These are phyloP conservation scores for Atherinosoma microstoma DNA, from an alignment of 2,797 vertebrate genomes.

Conservation along the genomic window DNA sequence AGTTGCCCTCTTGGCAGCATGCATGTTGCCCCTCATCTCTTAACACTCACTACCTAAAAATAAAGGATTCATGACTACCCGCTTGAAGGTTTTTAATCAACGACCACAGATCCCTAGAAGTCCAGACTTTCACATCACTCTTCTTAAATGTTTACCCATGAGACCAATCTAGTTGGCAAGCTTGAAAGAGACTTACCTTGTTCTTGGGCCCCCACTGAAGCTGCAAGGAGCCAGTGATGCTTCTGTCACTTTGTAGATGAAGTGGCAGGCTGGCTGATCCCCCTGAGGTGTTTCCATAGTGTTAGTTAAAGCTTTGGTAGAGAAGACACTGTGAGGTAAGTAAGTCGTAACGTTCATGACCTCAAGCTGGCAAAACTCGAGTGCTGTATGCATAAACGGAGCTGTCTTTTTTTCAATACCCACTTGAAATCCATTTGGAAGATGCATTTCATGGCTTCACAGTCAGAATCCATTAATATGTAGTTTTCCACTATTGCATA, in stretches of 20 bases:
- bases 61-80: constrained; percentile 15
- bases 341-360: constrained; percentile 25
- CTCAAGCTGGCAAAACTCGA: neutral
- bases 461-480: neutral
- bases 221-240: constrained; percentile 28
- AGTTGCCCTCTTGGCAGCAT: neutral
- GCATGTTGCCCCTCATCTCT: constrained; percentile 8
- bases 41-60: constrained; percentile 6
- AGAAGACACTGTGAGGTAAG: constrained; percentile 35
- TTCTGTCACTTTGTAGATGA: constrained; percentile 33
- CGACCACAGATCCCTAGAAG: constrained; percentile 31
- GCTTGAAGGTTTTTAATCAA: constrained; percentile 29
- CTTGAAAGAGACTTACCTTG: constrained; percentile 29
- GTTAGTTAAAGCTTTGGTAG: constrained; percentile 13
- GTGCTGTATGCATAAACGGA: neutral
- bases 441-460: neutral
- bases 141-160: constrained; percentile 21
- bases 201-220: constrained; percentile 30
- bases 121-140: constrained; percentile 18
- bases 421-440: neutral
- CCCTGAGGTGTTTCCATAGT: constrained; percentile 13
- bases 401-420: too few relatives aligned
- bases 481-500: neutral
- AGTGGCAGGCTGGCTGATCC: constrained; percentile 18
- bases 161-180: constrained; percentile 34